Evolutionary conservation across 2,888 invertebrate genomes (phyloP).

Genomic region (Leptinotarsa tumamoca): DNA sequence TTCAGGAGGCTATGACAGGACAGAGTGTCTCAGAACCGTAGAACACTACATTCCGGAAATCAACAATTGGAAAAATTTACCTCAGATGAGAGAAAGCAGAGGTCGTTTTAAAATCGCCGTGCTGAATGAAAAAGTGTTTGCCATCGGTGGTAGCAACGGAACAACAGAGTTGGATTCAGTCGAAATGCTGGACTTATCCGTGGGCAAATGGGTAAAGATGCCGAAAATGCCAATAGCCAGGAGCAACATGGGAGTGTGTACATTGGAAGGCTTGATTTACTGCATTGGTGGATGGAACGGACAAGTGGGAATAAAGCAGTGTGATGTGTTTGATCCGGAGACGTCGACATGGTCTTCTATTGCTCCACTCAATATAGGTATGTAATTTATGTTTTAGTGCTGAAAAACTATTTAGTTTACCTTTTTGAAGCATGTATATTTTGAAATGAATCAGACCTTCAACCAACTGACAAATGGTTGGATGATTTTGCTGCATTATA

Average conservation of each 20-base stretch:
- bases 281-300: constrained; percentile 87
- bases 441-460: too few species aligned
- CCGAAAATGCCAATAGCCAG: constrained; percentile 73
- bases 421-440: too few species aligned
- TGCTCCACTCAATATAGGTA: constrained; percentile 76
- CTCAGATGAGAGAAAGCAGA: constrained; percentile 80
- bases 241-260: constrained; percentile 78
- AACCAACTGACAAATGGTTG: too few species aligned
- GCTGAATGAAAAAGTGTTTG: constrained; percentile 77
- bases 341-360: constrained; percentile 76
- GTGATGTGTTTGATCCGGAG: constrained; percentile 77
- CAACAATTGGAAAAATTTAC: constrained; percentile 78
- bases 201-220: constrained; percentile 64
- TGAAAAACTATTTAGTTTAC: too few species aligned
- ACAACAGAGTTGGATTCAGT: constrained; percentile 81
- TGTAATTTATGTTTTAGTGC: not conserved
- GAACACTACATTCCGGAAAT: constrained; percentile 79
- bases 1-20: constrained; percentile 83
- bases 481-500: too few species aligned
- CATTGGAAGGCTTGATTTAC: constrained; percentile 75
- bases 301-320: constrained; percentile 76
- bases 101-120: constrained; percentile 84
- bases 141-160: constrained; percentile 87
- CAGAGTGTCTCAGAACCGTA: constrained; percentile 81
- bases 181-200: constrained; percentile 70